phyloP scores from a whole-genome alignment of 2,888 invertebrate species.

The Kryphioiulus occultus region DNA sequence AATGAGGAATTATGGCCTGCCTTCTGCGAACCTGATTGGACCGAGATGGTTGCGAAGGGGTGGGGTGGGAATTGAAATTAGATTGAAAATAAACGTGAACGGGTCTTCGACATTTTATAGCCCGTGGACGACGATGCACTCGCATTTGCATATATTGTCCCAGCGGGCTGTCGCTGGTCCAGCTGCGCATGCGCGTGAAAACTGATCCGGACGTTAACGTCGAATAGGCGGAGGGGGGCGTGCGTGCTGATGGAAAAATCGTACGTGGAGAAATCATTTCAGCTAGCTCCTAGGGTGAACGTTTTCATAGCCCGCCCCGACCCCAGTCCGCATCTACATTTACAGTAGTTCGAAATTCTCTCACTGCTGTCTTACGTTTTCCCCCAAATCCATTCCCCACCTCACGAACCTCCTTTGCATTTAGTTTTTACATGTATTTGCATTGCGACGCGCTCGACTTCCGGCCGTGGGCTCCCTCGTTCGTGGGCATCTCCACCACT shows the following conservation, averaged over 20 bases:
- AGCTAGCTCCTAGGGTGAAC: neutral
- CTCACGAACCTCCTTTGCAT: neutral
- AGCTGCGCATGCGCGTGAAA: neutral
- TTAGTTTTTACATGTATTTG: neutral
- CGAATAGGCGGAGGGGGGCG: slow-evolving; percentile 43
- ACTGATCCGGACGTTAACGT: slow-evolving; percentile 42
- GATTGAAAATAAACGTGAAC: neutral
- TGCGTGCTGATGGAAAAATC: slow-evolving; percentile 28
- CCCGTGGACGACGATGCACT: neutral
- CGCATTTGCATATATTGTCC: slow-evolving; percentile 20
- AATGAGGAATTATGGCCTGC: neutral
- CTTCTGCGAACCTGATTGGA: slow-evolving; percentile 9
- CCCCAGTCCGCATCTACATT: neutral
- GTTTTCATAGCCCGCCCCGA: slow-evolving; percentile 4
- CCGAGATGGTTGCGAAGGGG: neutral
- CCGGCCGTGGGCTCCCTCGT: neutral
- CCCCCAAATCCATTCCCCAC: slow-evolving; percentile 31
- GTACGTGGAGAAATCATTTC: slow-evolving; percentile 3
- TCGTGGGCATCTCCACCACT: neutral
- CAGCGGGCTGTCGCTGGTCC: neutral
- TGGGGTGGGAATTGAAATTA: slow-evolving; percentile 14
- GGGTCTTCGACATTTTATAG: slow-evolving; percentile 35
- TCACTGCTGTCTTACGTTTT: neutral
- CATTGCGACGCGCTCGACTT: neutral
- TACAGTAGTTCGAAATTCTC: neutral